Percentiles rank a stretch among this genome's conserved stretches.
phyloP scores from a whole-genome alignment of 2,888 invertebrate species.

The Agrochola macilenta region DNA sequence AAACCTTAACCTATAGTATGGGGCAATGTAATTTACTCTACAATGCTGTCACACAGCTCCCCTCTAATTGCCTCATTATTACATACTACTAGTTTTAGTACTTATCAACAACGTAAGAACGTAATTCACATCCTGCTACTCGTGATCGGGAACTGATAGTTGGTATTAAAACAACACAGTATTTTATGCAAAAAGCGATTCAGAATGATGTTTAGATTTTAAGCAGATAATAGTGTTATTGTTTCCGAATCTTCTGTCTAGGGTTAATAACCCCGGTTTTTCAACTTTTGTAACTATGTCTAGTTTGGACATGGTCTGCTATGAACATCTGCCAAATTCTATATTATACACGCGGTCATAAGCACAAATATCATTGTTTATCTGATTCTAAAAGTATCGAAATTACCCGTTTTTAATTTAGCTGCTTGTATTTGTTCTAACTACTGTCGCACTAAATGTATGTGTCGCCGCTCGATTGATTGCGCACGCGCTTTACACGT shows the following conservation, averaged over 20 bases:
- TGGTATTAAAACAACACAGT: not conserved
- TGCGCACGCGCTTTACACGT: constrained; percentile 17
- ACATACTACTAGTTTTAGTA: not conserved
- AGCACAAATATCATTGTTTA: too few relatives aligned
- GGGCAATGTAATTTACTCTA: not conserved
- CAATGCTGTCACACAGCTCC: not conserved
- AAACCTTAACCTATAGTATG: constrained; percentile 4
- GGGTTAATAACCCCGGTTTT: constrained; percentile 4
- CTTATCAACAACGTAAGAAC: not conserved
- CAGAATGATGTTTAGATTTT: not conserved
- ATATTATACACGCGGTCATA: not conserved
- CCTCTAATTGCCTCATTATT: constrained; percentile 9
- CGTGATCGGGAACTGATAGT: constrained; percentile 8
- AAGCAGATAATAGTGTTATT: not conserved
- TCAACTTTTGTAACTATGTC: not conserved
- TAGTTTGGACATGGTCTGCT: not conserved
- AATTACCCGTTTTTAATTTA: too few relatives aligned
- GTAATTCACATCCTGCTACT: not conserved
- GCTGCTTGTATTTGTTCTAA: too few relatives aligned
- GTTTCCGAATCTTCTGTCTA: not conserved
- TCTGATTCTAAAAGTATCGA: too few relatives aligned
- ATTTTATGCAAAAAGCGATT: not conserved
- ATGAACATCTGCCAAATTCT: constrained; percentile 31
- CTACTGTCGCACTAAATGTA: not conserved
- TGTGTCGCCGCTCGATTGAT: not conserved